Conservation (phyloP, 30 jellyfish, hydroid and myxozoan genomes). For the Aurelia sp. region DNA sequence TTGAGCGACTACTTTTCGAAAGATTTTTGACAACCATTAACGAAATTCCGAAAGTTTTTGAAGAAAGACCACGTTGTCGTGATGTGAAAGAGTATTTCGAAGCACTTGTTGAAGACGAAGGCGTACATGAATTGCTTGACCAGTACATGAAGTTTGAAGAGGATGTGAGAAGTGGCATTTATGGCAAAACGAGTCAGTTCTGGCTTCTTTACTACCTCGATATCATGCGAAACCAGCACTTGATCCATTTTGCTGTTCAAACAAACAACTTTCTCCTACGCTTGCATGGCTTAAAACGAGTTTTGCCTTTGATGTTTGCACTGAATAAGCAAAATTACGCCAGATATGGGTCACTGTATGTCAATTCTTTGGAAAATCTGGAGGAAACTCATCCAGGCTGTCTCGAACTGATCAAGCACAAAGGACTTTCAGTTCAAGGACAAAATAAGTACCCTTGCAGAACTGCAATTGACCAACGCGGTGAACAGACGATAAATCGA, state of each 20-base stretch:
- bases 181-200: conserved; percentile 28
- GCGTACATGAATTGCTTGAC: conserved; percentile 28
- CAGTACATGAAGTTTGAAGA: conserved; percentile 21
- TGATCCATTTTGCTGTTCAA: conserved; percentile 12
- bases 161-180: conserved; percentile 10
- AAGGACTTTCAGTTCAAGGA: conserved; percentile 28
- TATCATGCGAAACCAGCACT: conserved; percentile 25
- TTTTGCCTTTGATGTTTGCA: neutral
- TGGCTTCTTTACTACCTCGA: conserved; percentile 35
- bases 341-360: conserved; percentile 20
- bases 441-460: conserved; percentile 14
- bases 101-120: conserved; percentile 21
- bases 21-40: conserved; percentile 24
- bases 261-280: conserved; percentile 20
- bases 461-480: conserved; percentile 50
- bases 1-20: conserved; percentile 52
- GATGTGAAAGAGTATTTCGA: conserved; percentile 28
- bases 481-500: conserved; percentile 58
- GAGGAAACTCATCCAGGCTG: conserved; percentile 25
- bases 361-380: neutral
- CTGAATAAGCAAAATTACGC: conserved; percentile 30
- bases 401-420: neutral
- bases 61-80: conserved; percentile 30
- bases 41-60: conserved; percentile 12
- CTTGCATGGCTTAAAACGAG: conserved; percentile 15